Percentiles rank a stretch among this genome's conserved stretches.
Evolutionary conservation across 2,888 invertebrate genomes (phyloP).

Genomic region (Toxonevra muliebris): DNA sequence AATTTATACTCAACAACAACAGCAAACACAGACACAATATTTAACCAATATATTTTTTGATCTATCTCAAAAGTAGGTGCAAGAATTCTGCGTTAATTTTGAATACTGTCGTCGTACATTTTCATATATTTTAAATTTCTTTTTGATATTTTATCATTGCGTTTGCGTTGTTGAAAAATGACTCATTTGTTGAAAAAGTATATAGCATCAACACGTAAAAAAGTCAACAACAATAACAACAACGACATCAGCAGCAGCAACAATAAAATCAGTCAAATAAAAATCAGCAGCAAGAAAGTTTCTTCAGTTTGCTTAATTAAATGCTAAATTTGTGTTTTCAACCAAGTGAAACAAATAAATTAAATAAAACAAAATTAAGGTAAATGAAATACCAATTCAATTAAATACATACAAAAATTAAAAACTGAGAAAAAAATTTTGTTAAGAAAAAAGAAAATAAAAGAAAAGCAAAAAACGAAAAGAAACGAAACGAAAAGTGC

Average conservation of each 20-base stretch:
- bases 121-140: no score
- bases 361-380: conserved; percentile 24
- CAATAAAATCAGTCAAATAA: neutral
- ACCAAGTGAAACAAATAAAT: conserved; percentile 39
- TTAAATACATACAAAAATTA: neutral
- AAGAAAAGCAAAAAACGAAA: conserved; percentile 1
- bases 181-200: conserved; percentile 24
- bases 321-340: conserved; percentile 36
- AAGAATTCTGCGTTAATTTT: no score
- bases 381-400: conserved; percentile 7
- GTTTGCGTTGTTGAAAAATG: conserved; percentile 23
- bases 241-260: conserved; percentile 27
- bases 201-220: conserved; percentile 28
- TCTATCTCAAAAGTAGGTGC: no score
- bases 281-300: conserved; percentile 12
- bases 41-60: no score
- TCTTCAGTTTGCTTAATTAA: conserved; percentile 37
- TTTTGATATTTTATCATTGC: conserved; percentile 5
- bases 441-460: neutral
- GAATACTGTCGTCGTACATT: no score
- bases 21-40: no score
- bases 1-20: no score
- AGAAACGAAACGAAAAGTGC: conserved; percentile 16
- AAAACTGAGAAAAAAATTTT: neutral
- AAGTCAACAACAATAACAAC: conserved; percentile 24